These are phyloP conservation scores for Suricata suricatta DNA, from an alignment of 2,113 vertebrate genomes.

Conservation along the genomic window DNA sequence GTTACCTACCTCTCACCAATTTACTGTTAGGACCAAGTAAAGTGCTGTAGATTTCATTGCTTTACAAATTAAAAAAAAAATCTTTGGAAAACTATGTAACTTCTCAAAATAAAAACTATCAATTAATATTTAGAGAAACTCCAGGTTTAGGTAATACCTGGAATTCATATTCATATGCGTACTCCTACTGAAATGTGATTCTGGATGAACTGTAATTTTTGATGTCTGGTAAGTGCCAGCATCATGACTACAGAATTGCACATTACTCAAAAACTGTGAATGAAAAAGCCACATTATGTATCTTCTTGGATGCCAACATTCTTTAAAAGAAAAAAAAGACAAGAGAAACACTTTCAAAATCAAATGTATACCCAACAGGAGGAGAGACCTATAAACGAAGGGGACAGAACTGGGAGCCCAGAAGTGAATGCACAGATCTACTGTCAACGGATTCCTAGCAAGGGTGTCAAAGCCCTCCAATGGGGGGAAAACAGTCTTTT, in stretches of 20 bases:
- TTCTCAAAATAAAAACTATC: constrained; percentile 11
- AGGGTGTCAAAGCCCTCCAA: background rate
- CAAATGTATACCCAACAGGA: background rate
- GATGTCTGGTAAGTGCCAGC: background rate
- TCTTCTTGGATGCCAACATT: background rate
- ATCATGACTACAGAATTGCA: background rate
- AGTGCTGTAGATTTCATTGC: background rate
- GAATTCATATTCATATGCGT: background rate
- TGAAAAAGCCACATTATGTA: background rate
- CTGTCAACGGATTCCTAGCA: background rate
- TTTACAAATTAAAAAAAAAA: background rate
- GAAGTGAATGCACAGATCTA: background rate
- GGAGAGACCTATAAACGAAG: background rate
- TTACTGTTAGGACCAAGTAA: background rate
- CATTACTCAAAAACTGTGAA: background rate
- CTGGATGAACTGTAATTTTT: background rate
- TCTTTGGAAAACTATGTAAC: background rate
- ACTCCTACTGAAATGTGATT: constrained; percentile 3
- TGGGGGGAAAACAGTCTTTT: background rate
- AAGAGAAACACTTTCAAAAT: background rate
- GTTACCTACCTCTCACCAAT: background rate
- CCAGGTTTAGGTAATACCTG: background rate
- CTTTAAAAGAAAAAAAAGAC: background rate
- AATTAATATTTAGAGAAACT: constrained; percentile 13
- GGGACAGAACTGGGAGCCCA: background rate